These are phyloP conservation scores for Sialis lutaria DNA, from an alignment of 2,888 invertebrate species.

Conservation along the genomic window DNA sequence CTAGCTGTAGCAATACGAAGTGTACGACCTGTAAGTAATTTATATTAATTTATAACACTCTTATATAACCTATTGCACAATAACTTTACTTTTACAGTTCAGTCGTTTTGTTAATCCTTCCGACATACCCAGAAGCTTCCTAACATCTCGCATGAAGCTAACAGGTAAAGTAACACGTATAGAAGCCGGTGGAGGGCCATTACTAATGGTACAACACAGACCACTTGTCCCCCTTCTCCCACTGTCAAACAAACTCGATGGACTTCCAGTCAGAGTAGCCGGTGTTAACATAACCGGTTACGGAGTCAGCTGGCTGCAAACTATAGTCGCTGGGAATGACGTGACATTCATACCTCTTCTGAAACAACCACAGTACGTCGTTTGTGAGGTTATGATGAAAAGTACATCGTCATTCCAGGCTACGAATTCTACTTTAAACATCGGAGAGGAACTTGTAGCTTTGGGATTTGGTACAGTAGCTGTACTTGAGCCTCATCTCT, in stretches of 20 bases:
- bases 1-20: conserved; percentile 29
- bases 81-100: conserved; percentile 18
- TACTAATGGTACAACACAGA: conserved; percentile 25
- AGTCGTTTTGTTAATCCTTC: conserved; percentile 23
- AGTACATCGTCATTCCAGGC: conserved; percentile 14
- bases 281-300: conserved; percentile 28
- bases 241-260: conserved; percentile 14
- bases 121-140: conserved; percentile 24
- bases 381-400: conserved; percentile 25
- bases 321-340: conserved; percentile 22
- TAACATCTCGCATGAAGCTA: conserved; percentile 21
- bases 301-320: conserved; percentile 29
- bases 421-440: conserved; percentile 17
- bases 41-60: neutral
- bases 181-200: conserved; percentile 20
- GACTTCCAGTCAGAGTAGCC: conserved; percentile 32
- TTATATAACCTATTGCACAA: neutral
- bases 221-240: conserved; percentile 21
- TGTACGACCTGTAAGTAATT: conserved; percentile 31
- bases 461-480: conserved; percentile 55
- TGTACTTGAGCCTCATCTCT: conserved; percentile 50
- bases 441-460: conserved; percentile 32
- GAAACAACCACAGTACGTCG: conserved; percentile 24
- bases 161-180: conserved; percentile 23
- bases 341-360: conserved; percentile 25